These are phyloP conservation scores for Limonius californicus DNA, from an alignment of 1,140 invertebrate genomes.

Conservation along the genomic window DNA sequence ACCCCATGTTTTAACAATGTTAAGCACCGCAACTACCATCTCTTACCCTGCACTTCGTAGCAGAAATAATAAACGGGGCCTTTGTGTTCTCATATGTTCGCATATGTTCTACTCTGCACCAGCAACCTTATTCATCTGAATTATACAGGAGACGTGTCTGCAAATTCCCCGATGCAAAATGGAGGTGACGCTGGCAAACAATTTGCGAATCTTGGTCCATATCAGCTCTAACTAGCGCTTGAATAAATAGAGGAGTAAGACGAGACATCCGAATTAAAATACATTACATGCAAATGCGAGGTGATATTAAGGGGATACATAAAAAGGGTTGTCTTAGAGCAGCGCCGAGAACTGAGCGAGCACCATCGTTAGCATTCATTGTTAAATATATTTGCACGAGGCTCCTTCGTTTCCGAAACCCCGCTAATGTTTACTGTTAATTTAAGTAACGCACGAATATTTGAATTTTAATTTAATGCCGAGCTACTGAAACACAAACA, in stretches of 20 bases:
- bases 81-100: constrained; percentile 3
- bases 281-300: constrained; percentile 36
- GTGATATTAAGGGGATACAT: constrained; percentile 35
- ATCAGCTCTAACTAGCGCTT: constrained; percentile 21
- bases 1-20: constrained; percentile 8
- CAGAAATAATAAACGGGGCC: constrained; percentile 4
- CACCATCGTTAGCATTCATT: constrained; percentile 36
- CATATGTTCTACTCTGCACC: not conserved
- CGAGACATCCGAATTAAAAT: constrained; percentile 21
- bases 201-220: constrained; percentile 13
- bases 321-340: constrained; percentile 33
- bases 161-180: not conserved
- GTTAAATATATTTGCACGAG: constrained; percentile 38
- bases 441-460: constrained; percentile 30
- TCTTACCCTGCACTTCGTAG: not conserved
- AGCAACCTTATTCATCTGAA: not conserved
- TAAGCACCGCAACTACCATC: not conserved
- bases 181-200: not conserved
- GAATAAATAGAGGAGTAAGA: constrained; percentile 20
- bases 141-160: not conserved
- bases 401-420: constrained; percentile 33
- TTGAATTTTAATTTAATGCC: constrained; percentile 25
- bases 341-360: constrained; percentile 14
- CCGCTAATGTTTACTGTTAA: constrained; percentile 37
- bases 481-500: not conserved